These are phyloP conservation scores for Diplazon laetatorius DNA, from an alignment of 2,888 invertebrate species.

Conservation along the genomic window DNA sequence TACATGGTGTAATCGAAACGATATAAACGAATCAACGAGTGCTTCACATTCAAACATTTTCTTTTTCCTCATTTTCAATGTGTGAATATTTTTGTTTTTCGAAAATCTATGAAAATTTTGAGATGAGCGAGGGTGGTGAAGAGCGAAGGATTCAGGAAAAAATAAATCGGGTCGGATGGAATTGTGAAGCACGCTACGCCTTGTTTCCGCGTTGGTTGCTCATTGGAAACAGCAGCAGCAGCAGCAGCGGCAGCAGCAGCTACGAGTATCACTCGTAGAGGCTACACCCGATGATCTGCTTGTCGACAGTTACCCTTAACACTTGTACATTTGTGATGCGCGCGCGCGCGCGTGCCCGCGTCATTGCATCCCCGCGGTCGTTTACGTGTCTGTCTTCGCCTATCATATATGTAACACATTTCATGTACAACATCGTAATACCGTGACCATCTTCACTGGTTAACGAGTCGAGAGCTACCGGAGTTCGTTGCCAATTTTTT, in stretches of 20 bases:
- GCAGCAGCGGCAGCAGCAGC: slow-evolving; percentile 15
- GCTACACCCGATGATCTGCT: slow-evolving; percentile 67
- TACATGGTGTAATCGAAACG: too few species aligned
- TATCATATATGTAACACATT: slow-evolving; percentile 17
- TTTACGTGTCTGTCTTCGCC: slow-evolving; percentile 57
- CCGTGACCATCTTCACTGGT: slow-evolving; percentile 21
- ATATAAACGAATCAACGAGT: slow-evolving; percentile 1
- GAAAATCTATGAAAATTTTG: background rate
- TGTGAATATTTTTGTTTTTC: slow-evolving; percentile 17
- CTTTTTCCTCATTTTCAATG: background rate
- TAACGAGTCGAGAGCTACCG: slow-evolving; percentile 51
- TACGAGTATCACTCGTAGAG: slow-evolving; percentile 62
- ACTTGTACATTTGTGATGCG: slow-evolving; percentile 62
- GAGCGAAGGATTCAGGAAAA: background rate
- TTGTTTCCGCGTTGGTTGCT: slow-evolving; percentile 15
- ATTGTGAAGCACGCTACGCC: slow-evolving; percentile 13
- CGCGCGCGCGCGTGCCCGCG: slow-evolving; percentile 59
- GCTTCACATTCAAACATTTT: background rate
- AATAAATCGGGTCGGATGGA: background rate
- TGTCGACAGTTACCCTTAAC: slow-evolving; percentile 64
- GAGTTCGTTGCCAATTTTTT: too few species aligned
- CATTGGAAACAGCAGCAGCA: background rate
- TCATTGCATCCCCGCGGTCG: slow-evolving; percentile 57
- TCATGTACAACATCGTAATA: slow-evolving; percentile 30
- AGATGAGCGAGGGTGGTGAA: background rate